phyloP scores from a whole-genome alignment of 92 coral and sea anemone genomes.

The Meandrina meandrites region DNA sequence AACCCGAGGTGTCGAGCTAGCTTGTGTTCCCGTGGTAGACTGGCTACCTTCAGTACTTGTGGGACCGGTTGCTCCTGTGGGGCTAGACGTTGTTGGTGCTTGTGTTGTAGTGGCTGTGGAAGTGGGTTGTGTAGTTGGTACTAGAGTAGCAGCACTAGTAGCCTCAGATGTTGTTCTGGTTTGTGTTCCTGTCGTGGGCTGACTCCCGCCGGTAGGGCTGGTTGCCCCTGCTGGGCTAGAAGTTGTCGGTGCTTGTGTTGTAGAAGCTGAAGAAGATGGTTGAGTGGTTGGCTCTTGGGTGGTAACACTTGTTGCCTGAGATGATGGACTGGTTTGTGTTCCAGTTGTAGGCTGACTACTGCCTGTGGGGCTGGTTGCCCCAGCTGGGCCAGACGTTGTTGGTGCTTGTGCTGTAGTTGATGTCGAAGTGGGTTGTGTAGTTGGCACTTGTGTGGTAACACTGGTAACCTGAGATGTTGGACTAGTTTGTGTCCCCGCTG shows the following conservation, averaged over 20 bases:
- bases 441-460: not conserved
- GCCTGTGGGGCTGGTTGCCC: not conserved
- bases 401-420: not conserved
- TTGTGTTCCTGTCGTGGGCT: not conserved
- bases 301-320: not conserved
- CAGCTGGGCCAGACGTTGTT: too few relatives aligned
- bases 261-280: too few relatives aligned
- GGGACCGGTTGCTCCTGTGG: not conserved
- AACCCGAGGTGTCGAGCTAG: not conserved
- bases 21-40: not conserved
- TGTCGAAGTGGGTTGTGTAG: not conserved
- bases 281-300: too few relatives aligned
- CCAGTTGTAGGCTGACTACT: not conserved
- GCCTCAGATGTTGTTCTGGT: not conserved
- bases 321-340: slow-evolving; percentile 13
- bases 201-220: not conserved
- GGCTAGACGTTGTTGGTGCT: not conserved
- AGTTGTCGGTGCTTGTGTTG: too few relatives aligned
- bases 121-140: not conserved
- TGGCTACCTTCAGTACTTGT: not conserved
- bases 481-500: not conserved
- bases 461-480: not conserved
- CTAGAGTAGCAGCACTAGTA: not conserved
- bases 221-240: too few relatives aligned
- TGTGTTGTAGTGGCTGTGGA: not conserved